Percentiles rank a stretch among this genome's conserved stretches.
These are phyloP conservation scores for Tolypeutes matacus DNA, from an alignment of 2,797 vertebrate species.

Conservation along the genomic window DNA sequence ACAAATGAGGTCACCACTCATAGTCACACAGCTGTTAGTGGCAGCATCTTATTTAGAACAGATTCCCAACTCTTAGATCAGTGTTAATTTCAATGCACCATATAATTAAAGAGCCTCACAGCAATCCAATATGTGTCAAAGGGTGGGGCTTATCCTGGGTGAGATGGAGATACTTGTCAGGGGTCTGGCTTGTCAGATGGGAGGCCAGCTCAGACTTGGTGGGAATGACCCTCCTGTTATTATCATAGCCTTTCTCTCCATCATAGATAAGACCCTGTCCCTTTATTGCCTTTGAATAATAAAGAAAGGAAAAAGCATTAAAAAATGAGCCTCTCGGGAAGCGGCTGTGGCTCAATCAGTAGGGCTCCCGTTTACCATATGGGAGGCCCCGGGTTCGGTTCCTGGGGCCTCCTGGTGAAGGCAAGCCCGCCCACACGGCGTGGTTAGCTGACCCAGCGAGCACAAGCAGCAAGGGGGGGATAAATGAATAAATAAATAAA, in stretches of 20 bases:
- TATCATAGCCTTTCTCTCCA: neutral
- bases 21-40: neutral
- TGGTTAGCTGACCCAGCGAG: too few species aligned
- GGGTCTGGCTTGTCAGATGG: rapidly evolving
- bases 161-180: neutral
- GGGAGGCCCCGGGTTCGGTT: too few species aligned
- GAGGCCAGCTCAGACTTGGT: neutral
- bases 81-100: neutral
- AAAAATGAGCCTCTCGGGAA: neutral
- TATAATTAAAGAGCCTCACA: neutral
- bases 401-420: too few species aligned
- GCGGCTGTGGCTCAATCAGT: too few species aligned
- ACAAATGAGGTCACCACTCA: neutral
- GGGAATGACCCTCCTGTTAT: neutral
- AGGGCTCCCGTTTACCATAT: too few species aligned
- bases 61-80: neutral
- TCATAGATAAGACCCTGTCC: neutral
- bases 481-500: too few species aligned
- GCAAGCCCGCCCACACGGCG: too few species aligned
- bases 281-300: neutral
- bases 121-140: neutral
- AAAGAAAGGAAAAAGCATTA: neutral
- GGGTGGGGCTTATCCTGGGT: neutral
- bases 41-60: neutral
- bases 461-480: too few species aligned